A percentile compares a stretch with the other conserved stretches of the same genome.
These are phyloP conservation scores for Mungos mungo DNA, from an alignment of 2,113 vertebrate genomes.

Conservation along the genomic window DNA sequence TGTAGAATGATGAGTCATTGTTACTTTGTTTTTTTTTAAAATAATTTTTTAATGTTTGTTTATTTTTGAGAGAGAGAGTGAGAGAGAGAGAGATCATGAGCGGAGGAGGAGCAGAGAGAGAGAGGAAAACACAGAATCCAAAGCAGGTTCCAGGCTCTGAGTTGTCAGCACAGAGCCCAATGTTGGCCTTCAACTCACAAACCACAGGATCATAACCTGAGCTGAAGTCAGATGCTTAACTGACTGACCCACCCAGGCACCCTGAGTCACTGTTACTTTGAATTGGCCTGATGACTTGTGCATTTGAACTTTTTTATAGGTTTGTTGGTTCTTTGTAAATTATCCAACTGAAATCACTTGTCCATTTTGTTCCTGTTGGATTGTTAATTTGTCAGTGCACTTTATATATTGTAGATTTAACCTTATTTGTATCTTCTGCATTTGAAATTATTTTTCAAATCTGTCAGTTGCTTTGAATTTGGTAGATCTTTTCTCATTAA, in stretches of 20 bases:
- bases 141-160: too few relatives aligned
- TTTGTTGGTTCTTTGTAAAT: slow-evolving; percentile 15
- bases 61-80: too few relatives aligned
- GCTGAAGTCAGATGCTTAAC: too few relatives aligned
- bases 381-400: background rate
- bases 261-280: background rate
- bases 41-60: too few relatives aligned
- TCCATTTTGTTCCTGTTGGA: background rate
- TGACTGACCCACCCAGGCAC: too few relatives aligned
- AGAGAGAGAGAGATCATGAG: too few relatives aligned
- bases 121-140: too few relatives aligned
- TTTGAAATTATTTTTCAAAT: slow-evolving; percentile 35
- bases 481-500: background rate
- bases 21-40: background rate
- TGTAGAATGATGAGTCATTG: background rate
- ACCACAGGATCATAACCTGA: too few relatives aligned
- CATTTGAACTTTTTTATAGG: background rate
- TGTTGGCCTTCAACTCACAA: too few relatives aligned
- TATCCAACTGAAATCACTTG: background rate
- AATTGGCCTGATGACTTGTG: background rate
- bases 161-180: too few relatives aligned
- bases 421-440: background rate
- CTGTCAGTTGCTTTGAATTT: slow-evolving; percentile 1
- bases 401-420: background rate
- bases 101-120: too few relatives aligned